Percentiles rank a stretch among this genome's conserved stretches.
These are phyloP conservation scores for Spheniscus humboldti DNA, from an alignment of 2,797 vertebrate genomes.

Conservation along the genomic window DNA sequence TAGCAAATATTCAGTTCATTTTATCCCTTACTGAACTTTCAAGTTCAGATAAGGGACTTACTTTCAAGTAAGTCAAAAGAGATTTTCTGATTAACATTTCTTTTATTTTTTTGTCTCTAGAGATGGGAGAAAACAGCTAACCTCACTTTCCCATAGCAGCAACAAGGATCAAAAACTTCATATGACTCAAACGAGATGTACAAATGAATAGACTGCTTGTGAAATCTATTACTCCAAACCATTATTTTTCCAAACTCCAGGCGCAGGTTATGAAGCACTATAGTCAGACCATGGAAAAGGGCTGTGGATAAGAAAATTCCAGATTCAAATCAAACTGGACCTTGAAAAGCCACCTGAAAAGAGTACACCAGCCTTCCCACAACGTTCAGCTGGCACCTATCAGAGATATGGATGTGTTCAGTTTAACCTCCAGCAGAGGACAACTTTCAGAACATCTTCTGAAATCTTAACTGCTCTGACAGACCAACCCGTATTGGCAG, in stretches of 20 bases:
- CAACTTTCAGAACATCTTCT: background rate
- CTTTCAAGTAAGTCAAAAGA: background rate
- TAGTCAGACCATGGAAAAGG: background rate
- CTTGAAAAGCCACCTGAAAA: background rate
- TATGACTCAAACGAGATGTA: fast-evolving
- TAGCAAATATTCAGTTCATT: background rate
- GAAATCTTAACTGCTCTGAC: background rate
- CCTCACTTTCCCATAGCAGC: background rate
- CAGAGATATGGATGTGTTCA: background rate
- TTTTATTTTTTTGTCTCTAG: background rate
- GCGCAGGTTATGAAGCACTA: background rate
- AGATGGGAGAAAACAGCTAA: background rate
- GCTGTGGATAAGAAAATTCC: background rate
- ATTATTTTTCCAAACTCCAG: background rate
- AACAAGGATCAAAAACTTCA: background rate
- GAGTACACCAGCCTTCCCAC: background rate
- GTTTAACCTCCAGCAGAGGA: background rate
- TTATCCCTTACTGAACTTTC: background rate
- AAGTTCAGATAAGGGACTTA: no score
- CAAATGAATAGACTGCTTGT: background rate
- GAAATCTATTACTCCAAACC: background rate
- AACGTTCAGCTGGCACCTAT: background rate
- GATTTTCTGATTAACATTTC: background rate
- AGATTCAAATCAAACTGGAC: background rate
- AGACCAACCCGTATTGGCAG: background rate